Conservation (phyloP, 2,888 invertebrate species). For the Calliopum simillimum region DNA sequence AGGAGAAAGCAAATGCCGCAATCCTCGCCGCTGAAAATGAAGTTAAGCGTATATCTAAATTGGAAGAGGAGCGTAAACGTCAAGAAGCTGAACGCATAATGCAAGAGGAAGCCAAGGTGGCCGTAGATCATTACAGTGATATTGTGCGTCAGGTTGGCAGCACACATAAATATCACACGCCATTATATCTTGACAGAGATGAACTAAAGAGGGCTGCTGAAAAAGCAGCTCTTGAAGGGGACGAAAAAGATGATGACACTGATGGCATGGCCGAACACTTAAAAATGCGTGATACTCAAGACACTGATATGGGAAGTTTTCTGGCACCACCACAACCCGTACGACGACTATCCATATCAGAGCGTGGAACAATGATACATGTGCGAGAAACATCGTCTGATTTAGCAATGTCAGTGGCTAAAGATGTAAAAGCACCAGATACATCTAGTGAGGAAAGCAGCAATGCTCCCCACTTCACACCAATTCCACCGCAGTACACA, state of each 20-base stretch:
- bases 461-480: not conserved
- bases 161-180: constrained; percentile 66
- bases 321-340: constrained; percentile 55
- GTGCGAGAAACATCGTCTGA: constrained; percentile 58
- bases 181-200: constrained; percentile 73
- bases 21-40: constrained; percentile 64
- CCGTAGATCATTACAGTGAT: constrained; percentile 84
- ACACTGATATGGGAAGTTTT: constrained; percentile 43
- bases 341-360: constrained; percentile 62
- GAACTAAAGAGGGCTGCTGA: constrained; percentile 73
- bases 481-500: constrained; percentile 47
- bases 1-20: constrained; percentile 47
- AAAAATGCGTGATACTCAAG: constrained; percentile 60
- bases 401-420: constrained; percentile 50
- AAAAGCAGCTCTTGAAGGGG: constrained; percentile 65
- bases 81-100: constrained; percentile 58
- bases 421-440: constrained; percentile 43
- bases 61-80: constrained; percentile 60
- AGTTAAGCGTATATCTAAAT: constrained; percentile 59
- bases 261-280: constrained; percentile 39
- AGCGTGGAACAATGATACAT: constrained; percentile 61
- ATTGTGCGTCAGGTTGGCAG: constrained; percentile 79
- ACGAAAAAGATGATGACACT: constrained; percentile 47
- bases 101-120: constrained; percentile 76
- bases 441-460: constrained; percentile 48